Base-by-base conservation (phyloP, 2,888 invertebrate species). In the Maniola hyperantus region DNA sequence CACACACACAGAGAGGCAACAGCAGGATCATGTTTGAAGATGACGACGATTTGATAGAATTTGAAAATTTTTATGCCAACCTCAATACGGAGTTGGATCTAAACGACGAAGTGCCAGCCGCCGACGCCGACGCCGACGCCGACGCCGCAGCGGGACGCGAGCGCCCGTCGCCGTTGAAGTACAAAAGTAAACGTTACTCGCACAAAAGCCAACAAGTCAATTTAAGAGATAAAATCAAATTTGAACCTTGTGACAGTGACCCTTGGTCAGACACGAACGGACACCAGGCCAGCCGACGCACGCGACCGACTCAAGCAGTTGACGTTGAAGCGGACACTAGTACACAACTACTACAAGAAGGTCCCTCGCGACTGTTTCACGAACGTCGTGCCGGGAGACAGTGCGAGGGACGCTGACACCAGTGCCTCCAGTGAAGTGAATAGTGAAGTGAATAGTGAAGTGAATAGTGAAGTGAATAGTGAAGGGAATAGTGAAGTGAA, bases 21-120 rank as follows among this genome's bases (percentile, higher is more conserved):
- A 7, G 2, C 5, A 62, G 62, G 42, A 26, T 62, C 13, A 42
- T 15, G 20, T 62, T 62, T 10, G 62, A 62, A 53, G 62, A 62
- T 33, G 62, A 62, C 18, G 36, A 18, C 4, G 62, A 62, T 53
- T 62, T 62, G 26, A 39, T 53, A 8, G 53, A 62, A 39, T 10
- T 62, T 2, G 36, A 33, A 6, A 62, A 53, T 8, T 20, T 50
- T 18, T 1, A 20, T 6, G 11, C 46, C 8, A 33, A 60, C 6
- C 11, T 20, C 34, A 15, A 6, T 15, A 2, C n/a, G 36, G 13
- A 15, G 5, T 1, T 5, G 4, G 34, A 51, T 13, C 1, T 20
- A 6, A 33, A 34, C 6, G 33, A 53, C 36, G 6, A 13, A 18
- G 5, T 7, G n/a, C n/a, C n/a, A n/a, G 18, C 6, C 11, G 10